Evolutionary conservation across 1,140 invertebrate species (phyloP).

Genomic region (Heliconius eleuchia): DNA sequence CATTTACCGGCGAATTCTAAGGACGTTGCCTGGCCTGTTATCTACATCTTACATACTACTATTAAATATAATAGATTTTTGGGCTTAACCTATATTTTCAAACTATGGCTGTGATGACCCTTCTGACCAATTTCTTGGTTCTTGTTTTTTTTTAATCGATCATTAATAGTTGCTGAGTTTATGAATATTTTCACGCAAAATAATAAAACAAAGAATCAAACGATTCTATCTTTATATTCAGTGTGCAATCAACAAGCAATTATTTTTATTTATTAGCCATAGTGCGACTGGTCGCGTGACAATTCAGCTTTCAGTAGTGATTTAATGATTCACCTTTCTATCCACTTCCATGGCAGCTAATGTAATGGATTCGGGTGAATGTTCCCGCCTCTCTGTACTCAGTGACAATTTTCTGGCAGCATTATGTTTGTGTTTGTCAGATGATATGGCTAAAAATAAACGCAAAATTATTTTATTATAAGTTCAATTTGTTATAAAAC

Average conservation of each 20-base stretch:
- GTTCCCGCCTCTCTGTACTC: conserved; percentile 47
- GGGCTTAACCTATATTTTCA: no score
- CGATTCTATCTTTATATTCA: not conserved
- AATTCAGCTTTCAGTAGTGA: not conserved
- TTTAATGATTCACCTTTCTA: conserved; percentile 48
- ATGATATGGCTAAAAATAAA: conserved; percentile 46
- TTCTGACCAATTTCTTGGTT: no score
- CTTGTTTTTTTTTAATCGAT: no score
- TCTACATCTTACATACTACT: no score
- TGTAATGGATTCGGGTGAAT: conserved; percentile 52
- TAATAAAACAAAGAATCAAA: not conserved
- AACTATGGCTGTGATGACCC: no score
- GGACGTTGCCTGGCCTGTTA: no score
- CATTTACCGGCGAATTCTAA: no score
- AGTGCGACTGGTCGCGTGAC: not conserved
- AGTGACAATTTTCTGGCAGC: conserved; percentile 52
- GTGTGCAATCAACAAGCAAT: not conserved
- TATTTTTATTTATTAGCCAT: not conserved
- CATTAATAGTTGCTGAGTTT: not conserved
- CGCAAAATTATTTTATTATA: no score
- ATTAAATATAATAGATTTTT: no score
- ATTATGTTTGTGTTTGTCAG: conserved; percentile 53
- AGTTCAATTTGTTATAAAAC: no score
- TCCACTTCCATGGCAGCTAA: conserved; percentile 49
- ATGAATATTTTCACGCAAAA: not conserved